Evolutionary conservation across 2,113 vertebrate species (phyloP).

Genomic region (Lamprologus callipterus): DNA sequence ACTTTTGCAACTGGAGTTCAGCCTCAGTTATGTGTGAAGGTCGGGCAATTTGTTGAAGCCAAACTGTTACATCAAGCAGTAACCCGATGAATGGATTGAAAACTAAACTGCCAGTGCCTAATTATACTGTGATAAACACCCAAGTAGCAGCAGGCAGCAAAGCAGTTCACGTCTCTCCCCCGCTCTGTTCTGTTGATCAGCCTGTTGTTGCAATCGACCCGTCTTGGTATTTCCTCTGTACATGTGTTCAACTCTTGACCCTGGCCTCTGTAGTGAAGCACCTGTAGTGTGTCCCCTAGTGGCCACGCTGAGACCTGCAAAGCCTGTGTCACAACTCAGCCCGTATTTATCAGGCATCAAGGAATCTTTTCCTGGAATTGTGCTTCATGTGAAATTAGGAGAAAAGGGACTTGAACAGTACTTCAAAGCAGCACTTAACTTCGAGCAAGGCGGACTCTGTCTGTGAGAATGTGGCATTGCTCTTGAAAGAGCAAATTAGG

Average conservation of each 20-base stretch:
- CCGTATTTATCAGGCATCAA: background rate
- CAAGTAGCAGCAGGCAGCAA: background rate
- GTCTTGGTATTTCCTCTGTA: constrained; percentile 20
- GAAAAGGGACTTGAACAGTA: background rate
- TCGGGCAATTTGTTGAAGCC: background rate
- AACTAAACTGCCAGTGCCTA: background rate
- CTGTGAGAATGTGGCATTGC: background rate
- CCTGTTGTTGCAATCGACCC: background rate
- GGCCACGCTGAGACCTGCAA: background rate
- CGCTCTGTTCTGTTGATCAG: background rate
- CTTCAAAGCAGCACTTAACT: background rate
- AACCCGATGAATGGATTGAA: background rate
- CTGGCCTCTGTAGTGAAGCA: background rate
- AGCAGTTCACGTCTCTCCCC: background rate
- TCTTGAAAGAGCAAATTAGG: background rate
- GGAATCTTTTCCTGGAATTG: background rate
- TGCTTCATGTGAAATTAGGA: background rate
- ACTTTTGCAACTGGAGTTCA: constrained; percentile 14
- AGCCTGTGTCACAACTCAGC: background rate
- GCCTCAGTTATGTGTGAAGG: constrained; percentile 17
- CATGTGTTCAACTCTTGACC: constrained; percentile 2
- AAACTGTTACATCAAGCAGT: constrained; percentile 5
- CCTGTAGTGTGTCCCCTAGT: constrained; percentile 42
- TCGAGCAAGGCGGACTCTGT: background rate
- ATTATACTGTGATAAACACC: background rate